phyloP scores from a whole-genome alignment of 2,888 invertebrate genomes.

The Stenodema calcarata region DNA sequence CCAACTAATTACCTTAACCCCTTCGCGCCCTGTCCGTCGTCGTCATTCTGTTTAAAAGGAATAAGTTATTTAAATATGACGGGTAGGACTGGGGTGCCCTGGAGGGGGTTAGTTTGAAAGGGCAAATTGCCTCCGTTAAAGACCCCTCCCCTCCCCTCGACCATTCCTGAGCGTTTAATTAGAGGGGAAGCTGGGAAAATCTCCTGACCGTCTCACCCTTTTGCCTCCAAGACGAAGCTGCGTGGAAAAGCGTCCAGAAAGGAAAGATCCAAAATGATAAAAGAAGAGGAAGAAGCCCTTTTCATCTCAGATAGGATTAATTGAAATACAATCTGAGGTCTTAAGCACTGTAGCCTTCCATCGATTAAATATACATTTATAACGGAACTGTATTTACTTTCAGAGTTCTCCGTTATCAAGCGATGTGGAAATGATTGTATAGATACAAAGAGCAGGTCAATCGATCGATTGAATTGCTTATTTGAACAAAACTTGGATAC shows the following conservation, averaged over 20 bases:
- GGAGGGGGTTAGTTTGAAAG: background rate
- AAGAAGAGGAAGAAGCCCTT: background rate
- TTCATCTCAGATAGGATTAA: background rate
- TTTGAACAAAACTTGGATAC: too few species aligned
- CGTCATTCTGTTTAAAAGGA: background rate
- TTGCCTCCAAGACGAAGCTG: background rate
- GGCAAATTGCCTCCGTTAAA: slow-evolving; percentile 1
- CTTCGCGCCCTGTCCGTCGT: background rate
- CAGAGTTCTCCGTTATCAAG: background rate
- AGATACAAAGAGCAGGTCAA: too few species aligned
- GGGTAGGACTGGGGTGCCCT: background rate
- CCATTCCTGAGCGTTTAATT: background rate
- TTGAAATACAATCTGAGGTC: background rate
- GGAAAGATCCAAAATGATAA: background rate
- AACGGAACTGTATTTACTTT: background rate
- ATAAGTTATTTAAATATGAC: slow-evolving; percentile 25
- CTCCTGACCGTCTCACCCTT: background rate
- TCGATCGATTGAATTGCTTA: too few species aligned
- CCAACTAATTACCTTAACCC: background rate
- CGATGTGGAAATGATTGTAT: background rate
- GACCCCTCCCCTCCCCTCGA: background rate
- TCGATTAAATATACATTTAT: background rate
- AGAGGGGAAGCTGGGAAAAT: background rate
- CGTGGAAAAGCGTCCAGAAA: background rate
- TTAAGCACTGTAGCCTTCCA: background rate